Percentiles rank a stretch among this genome's conserved stretches.
Evolutionary conservation across 2,888 invertebrate genomes (phyloP).

Genomic region (Agonopterix subpropinquella): DNA sequence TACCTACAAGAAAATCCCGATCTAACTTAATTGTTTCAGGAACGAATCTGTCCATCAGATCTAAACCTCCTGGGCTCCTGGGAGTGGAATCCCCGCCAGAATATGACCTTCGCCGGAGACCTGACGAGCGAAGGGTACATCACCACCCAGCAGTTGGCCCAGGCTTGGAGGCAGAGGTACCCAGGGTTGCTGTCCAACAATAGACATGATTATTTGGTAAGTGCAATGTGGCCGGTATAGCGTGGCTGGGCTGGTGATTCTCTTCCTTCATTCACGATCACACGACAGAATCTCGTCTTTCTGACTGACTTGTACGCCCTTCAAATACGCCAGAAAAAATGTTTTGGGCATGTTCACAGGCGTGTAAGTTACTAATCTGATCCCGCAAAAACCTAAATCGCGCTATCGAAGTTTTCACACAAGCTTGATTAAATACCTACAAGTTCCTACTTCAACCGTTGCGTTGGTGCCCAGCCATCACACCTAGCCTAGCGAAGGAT

Average conservation of each 20-base stretch:
- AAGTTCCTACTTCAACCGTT: no score
- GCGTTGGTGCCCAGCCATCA: no score
- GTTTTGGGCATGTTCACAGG: no score
- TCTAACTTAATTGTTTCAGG: conserved; percentile 26
- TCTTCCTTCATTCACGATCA: no score
- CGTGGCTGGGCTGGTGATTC: neutral
- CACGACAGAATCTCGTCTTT: no score
- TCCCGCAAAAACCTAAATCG: no score
- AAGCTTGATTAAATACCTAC: no score
- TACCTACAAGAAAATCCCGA: neutral
- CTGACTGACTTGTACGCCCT: no score
- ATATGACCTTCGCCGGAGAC: conserved; percentile 72
- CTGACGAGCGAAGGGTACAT: conserved; percentile 79
- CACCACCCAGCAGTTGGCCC: conserved; percentile 80
- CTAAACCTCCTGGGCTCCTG: conserved; percentile 79
- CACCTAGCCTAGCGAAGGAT: no score
- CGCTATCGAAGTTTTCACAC: no score
- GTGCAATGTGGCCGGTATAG: conserved; percentile 1
- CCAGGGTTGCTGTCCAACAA: conserved; percentile 77
- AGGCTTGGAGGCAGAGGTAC: conserved; percentile 79
- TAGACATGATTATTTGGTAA: conserved; percentile 73
- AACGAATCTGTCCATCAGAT: conserved; percentile 81
- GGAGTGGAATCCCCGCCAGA: conserved; percentile 79
- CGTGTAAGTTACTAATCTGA: no score
- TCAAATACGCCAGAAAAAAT: no score